A percentile compares a stretch with the other conserved stretches of the same genome.
phyloP scores from a whole-genome alignment of 2,113 vertebrate genomes.

The Petrocephalus zakoni region DNA sequence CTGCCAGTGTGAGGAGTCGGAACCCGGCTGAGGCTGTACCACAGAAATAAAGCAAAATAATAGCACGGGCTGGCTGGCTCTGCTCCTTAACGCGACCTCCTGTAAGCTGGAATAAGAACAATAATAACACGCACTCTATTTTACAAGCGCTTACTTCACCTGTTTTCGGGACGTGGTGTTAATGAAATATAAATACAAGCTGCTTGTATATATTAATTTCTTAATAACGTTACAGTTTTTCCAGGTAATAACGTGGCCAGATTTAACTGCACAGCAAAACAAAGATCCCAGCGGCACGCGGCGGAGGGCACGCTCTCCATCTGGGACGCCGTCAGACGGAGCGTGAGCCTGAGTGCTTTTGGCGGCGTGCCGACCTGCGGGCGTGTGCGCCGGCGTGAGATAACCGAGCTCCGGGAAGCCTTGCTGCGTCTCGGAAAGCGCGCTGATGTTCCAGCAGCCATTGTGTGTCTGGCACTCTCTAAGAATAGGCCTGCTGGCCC shows the following conservation, averaged over 20 bases:
- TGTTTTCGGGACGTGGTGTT: background rate
- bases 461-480: background rate
- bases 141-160: background rate
- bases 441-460: background rate
- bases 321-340: background rate
- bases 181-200: background rate
- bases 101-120: background rate
- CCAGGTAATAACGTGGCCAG: background rate
- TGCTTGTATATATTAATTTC: background rate
- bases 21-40: background rate
- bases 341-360: background rate
- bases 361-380: background rate
- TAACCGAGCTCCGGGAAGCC: background rate
- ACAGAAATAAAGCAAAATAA: too few relatives aligned
- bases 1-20: background rate
- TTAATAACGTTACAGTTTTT: background rate
- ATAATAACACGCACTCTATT: background rate
- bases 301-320: background rate
- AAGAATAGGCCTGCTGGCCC: background rate
- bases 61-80: too few relatives aligned
- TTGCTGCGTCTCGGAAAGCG: background rate
- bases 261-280: background rate
- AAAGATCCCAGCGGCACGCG: background rate
- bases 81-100: too few relatives aligned
- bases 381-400: background rate